Evolutionary conservation across 1,140 invertebrate species (phyloP).

Genomic region (Dreissena polymorpha): DNA sequence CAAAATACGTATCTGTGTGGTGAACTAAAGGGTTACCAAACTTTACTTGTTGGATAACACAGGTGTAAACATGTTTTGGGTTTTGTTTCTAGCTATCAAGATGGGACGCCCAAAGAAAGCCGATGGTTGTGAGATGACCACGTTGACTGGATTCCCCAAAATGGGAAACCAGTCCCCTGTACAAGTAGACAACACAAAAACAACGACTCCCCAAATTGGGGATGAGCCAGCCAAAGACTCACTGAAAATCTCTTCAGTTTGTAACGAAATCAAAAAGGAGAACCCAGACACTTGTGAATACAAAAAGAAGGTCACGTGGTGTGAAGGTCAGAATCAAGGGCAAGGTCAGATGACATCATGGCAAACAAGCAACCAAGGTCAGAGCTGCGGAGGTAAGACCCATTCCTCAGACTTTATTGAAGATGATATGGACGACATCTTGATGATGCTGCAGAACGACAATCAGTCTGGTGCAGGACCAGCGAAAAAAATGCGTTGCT

Average conservation of each 20-base stretch:
- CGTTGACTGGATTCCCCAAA: constrained; percentile 40
- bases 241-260: constrained; percentile 35
- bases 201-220: constrained; percentile 48
- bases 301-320: constrained; percentile 32
- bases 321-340: constrained; percentile 14
- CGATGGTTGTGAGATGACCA: constrained; percentile 50
- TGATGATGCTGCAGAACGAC: constrained; percentile 52
- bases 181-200: constrained; percentile 40
- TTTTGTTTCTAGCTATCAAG: constrained; percentile 62
- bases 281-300: constrained; percentile 37
- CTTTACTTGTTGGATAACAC: background rate
- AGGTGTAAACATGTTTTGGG: background rate
- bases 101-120: constrained; percentile 71
- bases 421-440: constrained; percentile 68
- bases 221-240: constrained; percentile 23
- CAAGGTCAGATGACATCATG: constrained; percentile 22
- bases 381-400: background rate
- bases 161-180: constrained; percentile 31
- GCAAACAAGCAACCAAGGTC: constrained; percentile 14
- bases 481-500: constrained; percentile 13
- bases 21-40: background rate
- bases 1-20: background rate
- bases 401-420: constrained; percentile 44
- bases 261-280: constrained; percentile 51
- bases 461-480: constrained; percentile 23